Evolutionary conservation across 1,140 invertebrate species (phyloP).

Genomic region (Tetramorium alpestre): DNA sequence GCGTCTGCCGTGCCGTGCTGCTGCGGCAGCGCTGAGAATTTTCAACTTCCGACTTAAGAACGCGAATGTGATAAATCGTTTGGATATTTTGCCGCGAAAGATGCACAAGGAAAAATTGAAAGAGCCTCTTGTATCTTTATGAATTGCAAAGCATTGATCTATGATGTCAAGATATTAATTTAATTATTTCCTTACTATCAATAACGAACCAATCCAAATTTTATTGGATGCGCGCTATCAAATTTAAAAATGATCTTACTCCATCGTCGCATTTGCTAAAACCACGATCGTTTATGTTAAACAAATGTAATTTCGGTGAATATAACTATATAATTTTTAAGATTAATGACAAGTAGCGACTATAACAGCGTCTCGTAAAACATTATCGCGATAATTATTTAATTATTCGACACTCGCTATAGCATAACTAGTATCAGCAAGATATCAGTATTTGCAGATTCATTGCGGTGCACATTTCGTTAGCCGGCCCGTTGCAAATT

Average conservation of each 20-base stretch:
- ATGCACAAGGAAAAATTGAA: background rate
- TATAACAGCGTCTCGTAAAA: background rate
- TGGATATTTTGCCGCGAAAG: slow-evolving; percentile 18
- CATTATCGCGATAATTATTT: slow-evolving; percentile 65
- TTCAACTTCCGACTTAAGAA: slow-evolving; percentile 53
- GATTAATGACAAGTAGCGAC: background rate
- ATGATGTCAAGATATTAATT: background rate
- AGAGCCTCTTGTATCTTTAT: background rate
- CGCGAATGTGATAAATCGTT: slow-evolving; percentile 52
- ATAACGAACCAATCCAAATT: background rate
- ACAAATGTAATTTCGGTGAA: background rate
- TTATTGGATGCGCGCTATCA: background rate
- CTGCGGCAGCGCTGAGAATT: slow-evolving; percentile 22
- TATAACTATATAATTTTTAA: background rate
- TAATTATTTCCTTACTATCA: background rate
- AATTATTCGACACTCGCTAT: slow-evolving; percentile 36
- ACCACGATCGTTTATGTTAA: background rate
- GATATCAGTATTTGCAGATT: slow-evolving; percentile 69
- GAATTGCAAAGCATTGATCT: background rate
- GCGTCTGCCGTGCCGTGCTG: slow-evolving; percentile 13
- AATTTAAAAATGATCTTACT: background rate
- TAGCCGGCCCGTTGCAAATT: slow-evolving; percentile 63
- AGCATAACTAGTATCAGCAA: slow-evolving; percentile 62
- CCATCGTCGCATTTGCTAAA: background rate
- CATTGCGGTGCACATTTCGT: slow-evolving; percentile 43